phyloP scores from a whole-genome alignment of 2,888 invertebrate genomes.

The Epirrhoe tristata region DNA sequence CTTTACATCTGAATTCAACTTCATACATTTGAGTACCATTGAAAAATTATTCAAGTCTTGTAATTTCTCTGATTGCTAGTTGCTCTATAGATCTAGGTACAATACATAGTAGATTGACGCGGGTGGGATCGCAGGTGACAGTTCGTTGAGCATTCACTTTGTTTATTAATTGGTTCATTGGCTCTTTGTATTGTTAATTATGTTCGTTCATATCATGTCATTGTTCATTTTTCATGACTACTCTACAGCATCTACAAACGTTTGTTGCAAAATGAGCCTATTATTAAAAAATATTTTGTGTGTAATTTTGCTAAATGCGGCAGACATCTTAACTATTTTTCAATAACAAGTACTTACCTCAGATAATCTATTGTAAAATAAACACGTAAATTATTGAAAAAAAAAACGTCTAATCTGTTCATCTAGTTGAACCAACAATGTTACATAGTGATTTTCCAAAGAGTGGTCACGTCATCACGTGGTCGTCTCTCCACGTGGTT shows the following conservation, averaged over 20 bases:
- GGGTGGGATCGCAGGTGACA: constrained; percentile 50
- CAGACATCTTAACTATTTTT: neutral
- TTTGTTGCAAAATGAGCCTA: constrained; percentile 16
- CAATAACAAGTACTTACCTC: too few relatives aligned
- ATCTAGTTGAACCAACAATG: constrained; percentile 61
- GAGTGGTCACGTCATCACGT: constrained; percentile 59
- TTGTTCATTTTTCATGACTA: constrained; percentile 39
- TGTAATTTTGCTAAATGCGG: neutral
- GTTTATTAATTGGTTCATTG: constrained; percentile 52
- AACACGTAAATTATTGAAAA: constrained; percentile 64
- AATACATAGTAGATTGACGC: constrained; percentile 29
- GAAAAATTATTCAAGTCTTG: neutral
- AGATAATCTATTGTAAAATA: too few relatives aligned
- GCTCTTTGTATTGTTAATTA: constrained; percentile 29
- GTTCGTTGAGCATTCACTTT: constrained; percentile 44
- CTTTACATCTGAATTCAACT: too few relatives aligned
- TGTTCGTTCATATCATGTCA: constrained; percentile 18
- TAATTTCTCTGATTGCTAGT: constrained; percentile 15
- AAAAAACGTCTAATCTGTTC: constrained; percentile 63
- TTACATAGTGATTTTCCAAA: constrained; percentile 72
- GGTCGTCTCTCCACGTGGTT: constrained; percentile 48
- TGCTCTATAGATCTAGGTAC: constrained; percentile 8
- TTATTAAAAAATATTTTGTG: too few relatives aligned
- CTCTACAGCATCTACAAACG: neutral
- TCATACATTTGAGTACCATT: too few relatives aligned